phyloP scores from a whole-genome alignment of 2,888 invertebrate species.

The Ornithoptera alexandrae region DNA sequence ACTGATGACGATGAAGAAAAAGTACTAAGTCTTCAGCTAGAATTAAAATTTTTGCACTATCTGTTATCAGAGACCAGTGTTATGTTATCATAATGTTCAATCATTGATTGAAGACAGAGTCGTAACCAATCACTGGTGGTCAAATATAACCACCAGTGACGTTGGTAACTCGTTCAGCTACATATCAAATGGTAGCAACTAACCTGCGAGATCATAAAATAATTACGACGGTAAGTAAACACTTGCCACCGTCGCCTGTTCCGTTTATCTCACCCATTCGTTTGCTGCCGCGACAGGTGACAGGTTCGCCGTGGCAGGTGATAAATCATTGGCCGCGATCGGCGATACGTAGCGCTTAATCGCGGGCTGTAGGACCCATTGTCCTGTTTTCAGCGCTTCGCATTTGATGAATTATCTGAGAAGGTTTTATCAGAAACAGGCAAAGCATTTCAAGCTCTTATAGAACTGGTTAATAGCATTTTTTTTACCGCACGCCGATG shows the following conservation, averaged over 20 bases:
- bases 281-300: slow-evolving; percentile 11
- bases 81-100: too few relatives aligned
- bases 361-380: slow-evolving; percentile 14
- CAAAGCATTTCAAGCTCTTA: background rate
- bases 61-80: too few relatives aligned
- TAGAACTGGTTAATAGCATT: background rate
- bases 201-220: background rate
- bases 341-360: slow-evolving; percentile 18
- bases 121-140: too few relatives aligned
- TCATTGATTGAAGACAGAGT: too few relatives aligned
- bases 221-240: slow-evolving; percentile 1
- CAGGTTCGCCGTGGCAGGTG: slow-evolving; percentile 7
- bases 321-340: slow-evolving; percentile 17
- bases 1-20: too few relatives aligned
- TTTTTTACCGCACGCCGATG: too few relatives aligned
- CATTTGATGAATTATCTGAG: slow-evolving; percentile 17
- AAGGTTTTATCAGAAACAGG: background rate
- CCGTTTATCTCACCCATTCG: slow-evolving; percentile 12
- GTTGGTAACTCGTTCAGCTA: too few relatives aligned
- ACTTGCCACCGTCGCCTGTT: background rate
- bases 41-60: too few relatives aligned
- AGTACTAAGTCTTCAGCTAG: too few relatives aligned
- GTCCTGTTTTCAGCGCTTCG: slow-evolving; percentile 19
- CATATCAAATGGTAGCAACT: background rate
- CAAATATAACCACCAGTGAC: too few relatives aligned